A percentile compares a stretch with the other conserved stretches of the same genome.
These are phyloP conservation scores for Aptenodytes patagonicus DNA, from an alignment of 2,113 vertebrate genomes.

Conservation along the genomic window DNA sequence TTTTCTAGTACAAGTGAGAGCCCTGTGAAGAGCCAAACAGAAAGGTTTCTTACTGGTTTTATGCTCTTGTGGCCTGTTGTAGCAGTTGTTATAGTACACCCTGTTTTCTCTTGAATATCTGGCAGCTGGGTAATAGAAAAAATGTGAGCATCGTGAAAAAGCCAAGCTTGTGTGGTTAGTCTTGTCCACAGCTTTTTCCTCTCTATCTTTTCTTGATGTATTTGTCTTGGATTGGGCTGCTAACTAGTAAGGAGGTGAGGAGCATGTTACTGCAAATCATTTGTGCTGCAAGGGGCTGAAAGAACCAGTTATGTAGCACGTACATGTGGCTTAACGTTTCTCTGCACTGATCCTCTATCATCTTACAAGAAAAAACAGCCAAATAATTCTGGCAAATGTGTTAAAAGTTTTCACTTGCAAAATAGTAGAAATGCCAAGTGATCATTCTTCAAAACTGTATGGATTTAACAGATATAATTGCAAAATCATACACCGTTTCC, in stretches of 20 bases:
- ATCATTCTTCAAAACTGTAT: not conserved
- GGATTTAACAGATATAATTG: not conserved
- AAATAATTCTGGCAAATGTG: not conserved
- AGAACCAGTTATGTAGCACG: constrained; percentile 16
- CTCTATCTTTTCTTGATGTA: not conserved
- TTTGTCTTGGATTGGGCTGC: constrained; percentile 2
- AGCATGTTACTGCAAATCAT: not conserved
- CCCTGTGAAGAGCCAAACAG: constrained; percentile 65
- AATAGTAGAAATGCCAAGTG: not conserved
- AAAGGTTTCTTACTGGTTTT: constrained; percentile 69
- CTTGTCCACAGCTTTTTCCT: constrained; percentile 44
- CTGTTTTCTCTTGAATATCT: constrained; percentile 63
- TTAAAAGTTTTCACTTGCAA: constrained; percentile 19
- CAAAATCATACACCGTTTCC: not conserved
- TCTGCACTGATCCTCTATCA: not conserved
- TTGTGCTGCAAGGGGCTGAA: not conserved
- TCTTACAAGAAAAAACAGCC: not conserved
- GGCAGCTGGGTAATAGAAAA: constrained; percentile 45
- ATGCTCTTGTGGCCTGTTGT: constrained; percentile 34
- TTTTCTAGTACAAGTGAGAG: constrained; percentile 69
- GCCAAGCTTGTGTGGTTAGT: constrained; percentile 20
- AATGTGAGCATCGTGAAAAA: constrained; percentile 25
- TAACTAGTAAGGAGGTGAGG: constrained; percentile 29
- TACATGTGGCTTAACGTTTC: not conserved
- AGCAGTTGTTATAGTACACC: constrained; percentile 50